These are phyloP conservation scores for Sciurus carolinensis DNA, from an alignment of 2,797 vertebrate genomes.

Conservation along the genomic window DNA sequence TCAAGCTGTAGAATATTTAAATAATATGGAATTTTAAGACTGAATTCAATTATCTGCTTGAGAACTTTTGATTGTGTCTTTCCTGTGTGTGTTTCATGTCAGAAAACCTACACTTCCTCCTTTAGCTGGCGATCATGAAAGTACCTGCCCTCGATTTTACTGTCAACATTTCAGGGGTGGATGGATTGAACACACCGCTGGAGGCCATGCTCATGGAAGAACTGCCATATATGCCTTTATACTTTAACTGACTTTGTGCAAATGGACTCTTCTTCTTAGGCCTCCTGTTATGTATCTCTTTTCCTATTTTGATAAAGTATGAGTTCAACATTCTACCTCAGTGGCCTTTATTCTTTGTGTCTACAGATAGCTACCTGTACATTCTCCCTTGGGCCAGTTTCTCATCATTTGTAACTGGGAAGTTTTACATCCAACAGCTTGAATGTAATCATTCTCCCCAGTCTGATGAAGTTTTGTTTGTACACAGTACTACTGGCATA, in stretches of 20 bases:
- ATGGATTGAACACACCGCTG: not conserved
- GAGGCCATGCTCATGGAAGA: fast-evolving
- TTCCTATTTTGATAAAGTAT: not conserved
- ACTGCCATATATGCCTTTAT: not conserved
- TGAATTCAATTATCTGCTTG: not conserved
- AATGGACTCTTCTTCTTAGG: not conserved
- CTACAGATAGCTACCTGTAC: not conserved
- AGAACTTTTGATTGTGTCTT: not conserved
- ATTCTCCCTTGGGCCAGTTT: not conserved
- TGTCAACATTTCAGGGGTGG: not conserved
- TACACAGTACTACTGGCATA: not conserved
- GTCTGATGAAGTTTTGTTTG: not conserved
- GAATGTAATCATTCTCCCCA: not conserved
- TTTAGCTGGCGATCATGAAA: not conserved
- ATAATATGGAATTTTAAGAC: not conserved
- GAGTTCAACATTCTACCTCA: not conserved
- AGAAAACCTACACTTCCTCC: not conserved
- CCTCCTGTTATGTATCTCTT: not conserved
- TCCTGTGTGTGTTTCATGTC: not conserved
- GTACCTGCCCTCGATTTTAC: not conserved
- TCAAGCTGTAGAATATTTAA: not conserved
- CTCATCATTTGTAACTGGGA: not conserved
- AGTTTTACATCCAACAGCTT: not conserved
- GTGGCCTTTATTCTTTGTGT: not conserved
- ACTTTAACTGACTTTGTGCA: not conserved